Evolutionary conservation across 2,888 invertebrate species (phyloP).

Genomic region (Norana najaformis): DNA sequence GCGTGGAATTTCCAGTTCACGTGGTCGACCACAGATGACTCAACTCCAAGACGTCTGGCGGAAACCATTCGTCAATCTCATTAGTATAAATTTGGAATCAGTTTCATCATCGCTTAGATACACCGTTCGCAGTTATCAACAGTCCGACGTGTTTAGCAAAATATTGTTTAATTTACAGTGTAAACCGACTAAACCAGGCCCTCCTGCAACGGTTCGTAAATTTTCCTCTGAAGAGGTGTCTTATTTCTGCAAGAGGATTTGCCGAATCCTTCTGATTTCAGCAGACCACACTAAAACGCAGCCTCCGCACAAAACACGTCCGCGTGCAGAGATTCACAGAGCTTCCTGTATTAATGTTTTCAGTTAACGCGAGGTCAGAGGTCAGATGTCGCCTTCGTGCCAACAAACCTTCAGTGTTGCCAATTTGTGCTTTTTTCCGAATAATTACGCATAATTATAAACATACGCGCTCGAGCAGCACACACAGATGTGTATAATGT

Average conservation of each 20-base stretch:
- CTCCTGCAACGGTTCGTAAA: not conserved
- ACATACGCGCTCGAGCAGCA: not conserved
- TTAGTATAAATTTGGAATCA: not conserved
- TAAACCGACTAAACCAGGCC: not conserved
- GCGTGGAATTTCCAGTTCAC: not conserved
- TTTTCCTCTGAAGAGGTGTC: not conserved
- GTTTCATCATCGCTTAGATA: not conserved
- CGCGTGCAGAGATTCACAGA: not conserved
- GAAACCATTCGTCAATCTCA: too few relatives aligned
- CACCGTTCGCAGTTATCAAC: not conserved
- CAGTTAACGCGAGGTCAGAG: not conserved
- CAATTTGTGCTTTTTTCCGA: not conserved
- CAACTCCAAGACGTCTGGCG: not conserved
- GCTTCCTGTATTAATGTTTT: constrained; percentile 5
- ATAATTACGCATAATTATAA: not conserved
- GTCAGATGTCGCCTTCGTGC: not conserved
- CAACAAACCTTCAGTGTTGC: not conserved
- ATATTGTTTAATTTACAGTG: not conserved
- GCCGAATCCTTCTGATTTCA: not conserved
- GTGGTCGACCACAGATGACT: not conserved
- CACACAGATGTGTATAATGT: not conserved
- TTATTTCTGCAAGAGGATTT: too few relatives aligned
- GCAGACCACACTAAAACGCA: not conserved
- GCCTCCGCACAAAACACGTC: not conserved
- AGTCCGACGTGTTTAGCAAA: not conserved